Conservation (phyloP, 1,140 invertebrate species). For the Heliconius hermathena region DNA sequence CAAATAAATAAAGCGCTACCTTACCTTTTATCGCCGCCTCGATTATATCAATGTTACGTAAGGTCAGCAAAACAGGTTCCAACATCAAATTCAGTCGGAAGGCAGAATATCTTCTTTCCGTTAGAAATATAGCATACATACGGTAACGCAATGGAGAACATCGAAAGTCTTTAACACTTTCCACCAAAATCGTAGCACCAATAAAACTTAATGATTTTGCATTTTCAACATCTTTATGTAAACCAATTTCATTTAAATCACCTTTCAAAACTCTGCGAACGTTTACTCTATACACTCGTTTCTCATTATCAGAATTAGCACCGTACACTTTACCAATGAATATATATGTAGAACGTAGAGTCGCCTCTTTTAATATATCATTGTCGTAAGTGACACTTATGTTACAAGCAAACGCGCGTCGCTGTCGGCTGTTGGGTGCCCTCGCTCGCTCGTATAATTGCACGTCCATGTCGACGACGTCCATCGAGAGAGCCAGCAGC, state of each 20-base stretch:
- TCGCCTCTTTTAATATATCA: conserved; percentile 59
- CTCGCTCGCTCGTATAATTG: conserved; percentile 32
- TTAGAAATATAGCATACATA: conserved; percentile 68
- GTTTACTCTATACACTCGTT: conserved; percentile 60
- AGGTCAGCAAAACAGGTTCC: conserved; percentile 62
- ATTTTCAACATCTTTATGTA: conserved; percentile 50
- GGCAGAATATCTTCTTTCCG: conserved; percentile 44
- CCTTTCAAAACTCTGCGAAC: conserved; percentile 70
- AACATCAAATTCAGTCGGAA: conserved; percentile 55
- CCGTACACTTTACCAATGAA: conserved; percentile 66
- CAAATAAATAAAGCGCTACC: conserved; percentile 13
- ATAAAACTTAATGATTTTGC: conserved; percentile 58
- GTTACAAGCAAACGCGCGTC: conserved; percentile 43
- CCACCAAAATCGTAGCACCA: conserved; percentile 62
- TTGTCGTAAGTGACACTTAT: conserved; percentile 51
- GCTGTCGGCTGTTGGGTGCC: conserved; percentile 29
- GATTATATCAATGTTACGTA: conserved; percentile 62
- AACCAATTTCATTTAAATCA: conserved; percentile 63
- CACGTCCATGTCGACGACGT: conserved; percentile 38
- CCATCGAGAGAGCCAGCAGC: conserved; percentile 41
- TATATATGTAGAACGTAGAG: conserved; percentile 60
- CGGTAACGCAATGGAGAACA: conserved; percentile 60
- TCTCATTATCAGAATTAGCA: conserved; percentile 47
- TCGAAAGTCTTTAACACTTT: conserved; percentile 49
- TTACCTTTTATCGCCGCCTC: conserved; percentile 70